Evolutionary conservation across 1,140 invertebrate species (phyloP).

Genomic region (Rhysida immarginata): DNA sequence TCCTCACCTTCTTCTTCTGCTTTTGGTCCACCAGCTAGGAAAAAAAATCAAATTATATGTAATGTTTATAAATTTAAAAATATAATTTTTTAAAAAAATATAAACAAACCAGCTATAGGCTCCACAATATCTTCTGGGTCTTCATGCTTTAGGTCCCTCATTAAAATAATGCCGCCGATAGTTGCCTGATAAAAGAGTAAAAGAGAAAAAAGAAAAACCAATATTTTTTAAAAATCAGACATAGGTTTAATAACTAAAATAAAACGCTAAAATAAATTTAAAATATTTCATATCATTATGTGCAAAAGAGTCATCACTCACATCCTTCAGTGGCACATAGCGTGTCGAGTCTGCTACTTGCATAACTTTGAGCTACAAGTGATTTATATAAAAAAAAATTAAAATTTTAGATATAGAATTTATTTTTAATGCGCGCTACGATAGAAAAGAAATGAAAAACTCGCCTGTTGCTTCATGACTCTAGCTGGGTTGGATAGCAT

Average conservation of each 20-base stretch:
- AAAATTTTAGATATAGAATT: too few relatives aligned
- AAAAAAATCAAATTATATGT: too few relatives aligned
- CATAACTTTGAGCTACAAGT: conserved; percentile 57
- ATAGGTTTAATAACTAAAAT: conserved; percentile 2
- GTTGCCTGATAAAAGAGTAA: conserved; percentile 35
- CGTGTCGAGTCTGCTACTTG: conserved; percentile 59
- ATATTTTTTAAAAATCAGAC: conserved; percentile 5
- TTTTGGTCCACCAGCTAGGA: too few relatives aligned
- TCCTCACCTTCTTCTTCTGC: too few relatives aligned
- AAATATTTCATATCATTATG: too few relatives aligned
- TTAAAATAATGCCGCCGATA: conserved; percentile 89
- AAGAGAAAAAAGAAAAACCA: not conserved
- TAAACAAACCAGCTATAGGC: conserved; percentile 71
- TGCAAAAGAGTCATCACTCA: too few relatives aligned
- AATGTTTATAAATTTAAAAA: too few relatives aligned
- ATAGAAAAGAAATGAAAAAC: too few relatives aligned
- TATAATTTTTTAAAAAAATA: too few relatives aligned
- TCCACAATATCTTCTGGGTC: conserved; percentile 80
- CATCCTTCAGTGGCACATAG: conserved; percentile 75
- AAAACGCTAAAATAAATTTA: not conserved
- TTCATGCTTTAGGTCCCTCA: conserved; percentile 55
- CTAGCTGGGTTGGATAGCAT: conserved; percentile 86
- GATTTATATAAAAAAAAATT: too few relatives aligned
- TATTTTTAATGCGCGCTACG: too few relatives aligned
- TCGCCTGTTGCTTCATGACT: conserved; percentile 72